Base-by-base conservation (phyloP, 2,888 invertebrate genomes). In the Tenodera sinensis region DNA sequence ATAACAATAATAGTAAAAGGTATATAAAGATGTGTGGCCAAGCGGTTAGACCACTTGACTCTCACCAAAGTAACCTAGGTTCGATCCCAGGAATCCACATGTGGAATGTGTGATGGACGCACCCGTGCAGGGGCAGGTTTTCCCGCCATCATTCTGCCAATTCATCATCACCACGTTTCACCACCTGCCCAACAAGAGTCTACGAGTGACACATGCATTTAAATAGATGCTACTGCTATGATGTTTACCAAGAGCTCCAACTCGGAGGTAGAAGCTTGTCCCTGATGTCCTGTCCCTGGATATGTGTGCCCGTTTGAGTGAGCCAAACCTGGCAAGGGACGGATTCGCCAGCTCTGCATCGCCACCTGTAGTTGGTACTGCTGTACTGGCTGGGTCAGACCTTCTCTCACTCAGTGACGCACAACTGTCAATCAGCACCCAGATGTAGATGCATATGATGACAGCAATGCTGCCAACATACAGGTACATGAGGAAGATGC, bases 381-480 rank as follows among this genome's bases (percentile, higher is more conserved):
- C 91, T 83, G 92, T 91, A 27, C 91, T 91, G 85, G 91, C 91
- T 20, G 91, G 91, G n/a, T 91, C 91, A 71, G 83, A 91, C 90
- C 85, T 92, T 25, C 82, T 28, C 2, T 28, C 71, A 4, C 84
- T 91, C 28, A 91, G 90, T 14, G 92, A 93, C 12, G 94, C 93
- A 90, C 94, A 94, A 91, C 94, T 94, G 92, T 94, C 94, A 83
- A 94, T 92, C 91, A 94, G 92, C 28, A 95, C 94, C 93, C 94
- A 94, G 90, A 94, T 93, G 92, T 95, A 95, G 91, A 94, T 94
- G 91, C 94, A 93, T 91, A 95, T 93, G 91, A 95, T 94, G 89
- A 94, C 94, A 4, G 94, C 93, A 90, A 94, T 94, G 90, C 94
- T 94, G 3, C 94, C 94, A 88, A 94, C 93, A 92, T 94, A 94